phyloP scores from a whole-genome alignment of 2,797 vertebrate species.

The Glossophaga mutica region DNA sequence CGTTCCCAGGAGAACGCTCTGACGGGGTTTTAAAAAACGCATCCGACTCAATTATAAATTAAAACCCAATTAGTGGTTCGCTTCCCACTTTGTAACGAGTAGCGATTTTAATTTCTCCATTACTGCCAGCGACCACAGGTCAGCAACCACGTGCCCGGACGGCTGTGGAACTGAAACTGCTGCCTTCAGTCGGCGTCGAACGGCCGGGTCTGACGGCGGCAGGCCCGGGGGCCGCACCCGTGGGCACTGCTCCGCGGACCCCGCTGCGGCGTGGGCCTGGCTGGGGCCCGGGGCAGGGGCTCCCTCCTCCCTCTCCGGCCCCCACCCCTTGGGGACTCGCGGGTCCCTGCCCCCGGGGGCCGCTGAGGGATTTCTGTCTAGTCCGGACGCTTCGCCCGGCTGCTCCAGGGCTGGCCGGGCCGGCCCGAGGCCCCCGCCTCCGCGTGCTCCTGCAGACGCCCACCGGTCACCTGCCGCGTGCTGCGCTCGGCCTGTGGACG shows the following conservation, averaged over 20 bases:
- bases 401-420: background rate
- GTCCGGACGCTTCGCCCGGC: too few species aligned
- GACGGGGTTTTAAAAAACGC: background rate
- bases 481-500: fast-evolving
- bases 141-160: fast-evolving
- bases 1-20: slow-evolving; percentile 17
- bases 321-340: background rate
- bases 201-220: fast-evolving
- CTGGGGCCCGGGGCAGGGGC: background rate
- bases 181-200: fast-evolving
- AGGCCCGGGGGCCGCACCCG: too few species aligned
- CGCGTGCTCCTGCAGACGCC: fast-evolving
- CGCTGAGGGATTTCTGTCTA: fast-evolving
- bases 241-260: fast-evolving
- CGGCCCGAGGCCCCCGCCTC: too few species aligned
- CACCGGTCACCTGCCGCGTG: fast-evolving
- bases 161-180: background rate
- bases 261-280: background rate
- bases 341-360: fast-evolving
- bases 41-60: slow-evolving; percentile 32
- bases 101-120: background rate
- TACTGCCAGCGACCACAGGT: fast-evolving
- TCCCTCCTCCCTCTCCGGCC: too few species aligned
- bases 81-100: slow-evolving; percentile 37
- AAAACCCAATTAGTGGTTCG: background rate